Evolutionary conservation across 2,113 vertebrate species (phyloP), one percentile per base, ranked within the genome.

Genomic region (Pagrus major): DNA sequence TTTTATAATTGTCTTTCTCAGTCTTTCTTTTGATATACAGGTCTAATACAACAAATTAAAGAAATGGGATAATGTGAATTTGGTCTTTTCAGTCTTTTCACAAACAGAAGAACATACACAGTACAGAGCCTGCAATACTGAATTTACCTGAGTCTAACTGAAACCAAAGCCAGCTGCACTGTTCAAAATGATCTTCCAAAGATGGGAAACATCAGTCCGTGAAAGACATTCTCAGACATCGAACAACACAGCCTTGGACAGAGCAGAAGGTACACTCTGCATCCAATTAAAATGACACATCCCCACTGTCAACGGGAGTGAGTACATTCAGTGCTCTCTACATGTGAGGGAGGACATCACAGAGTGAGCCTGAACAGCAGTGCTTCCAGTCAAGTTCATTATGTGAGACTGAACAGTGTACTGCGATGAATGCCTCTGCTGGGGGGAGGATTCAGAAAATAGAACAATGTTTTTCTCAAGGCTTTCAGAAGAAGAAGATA

Each of bases 261-360:
- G 65, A 66, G 80, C 63, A 63, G 58, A 35, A 56, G 54, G 67
- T 59, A 23, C 56, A 23, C 69, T 65, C 86, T 86, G 88, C 77
- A 86, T 84, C 76, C 86, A 88, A 90, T 87, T 84, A 90, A 76
- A 75, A 72, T 78, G 80, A 89, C 64, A 78, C 76, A 82, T 86
- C 84, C 39, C 55, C 46, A 51, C 78, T 84, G 85, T 74, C 76
- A 76, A 51, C 20, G 79, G 74, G 72, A 80, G 72, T 70, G 80
- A 82, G 84, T 44, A 79, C 81, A 85, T 66, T 85, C 54, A 78
- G 66, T 70, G 71, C 85, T 67, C 18, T 72, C 35, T 41, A 6
- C 15, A 21, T 66, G 67, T 70, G 77, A 75, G 82, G 85, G 73
- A 90, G 81, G 80, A 85, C 71, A 55, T 67, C 37, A 33, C 81